These are phyloP conservation scores for Hesperophylax magnus DNA, from an alignment of 1,140 invertebrate genomes.

Conservation along the genomic window DNA sequence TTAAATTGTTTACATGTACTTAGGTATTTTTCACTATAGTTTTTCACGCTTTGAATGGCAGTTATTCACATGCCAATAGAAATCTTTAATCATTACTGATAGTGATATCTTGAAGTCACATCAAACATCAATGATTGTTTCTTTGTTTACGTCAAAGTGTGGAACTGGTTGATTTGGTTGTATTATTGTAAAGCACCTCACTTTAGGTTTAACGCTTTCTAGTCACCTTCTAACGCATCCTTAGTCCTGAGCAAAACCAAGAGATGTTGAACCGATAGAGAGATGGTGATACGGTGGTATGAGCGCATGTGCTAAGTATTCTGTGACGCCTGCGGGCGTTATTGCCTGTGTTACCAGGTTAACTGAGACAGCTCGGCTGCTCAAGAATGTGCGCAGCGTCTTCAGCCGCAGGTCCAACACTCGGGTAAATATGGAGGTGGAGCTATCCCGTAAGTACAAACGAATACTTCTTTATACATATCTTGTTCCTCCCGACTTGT, in stretches of 20 bases:
- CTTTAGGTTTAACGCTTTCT: constrained; percentile 36
- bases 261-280: constrained; percentile 4
- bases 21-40: too few species aligned
- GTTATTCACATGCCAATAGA: too few species aligned
- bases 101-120: too few species aligned
- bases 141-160: too few species aligned
- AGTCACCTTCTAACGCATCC: neutral
- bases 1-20: too few species aligned
- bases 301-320: constrained; percentile 53
- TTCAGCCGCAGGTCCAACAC: constrained; percentile 87
- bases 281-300: neutral
- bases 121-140: too few species aligned
- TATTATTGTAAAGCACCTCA: constrained; percentile 57
- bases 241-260: neutral
- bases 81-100: too few species aligned
- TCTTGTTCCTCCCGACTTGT: constrained; percentile 4
- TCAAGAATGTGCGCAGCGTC: constrained; percentile 93
- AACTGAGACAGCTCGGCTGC: constrained; percentile 94
- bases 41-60: too few species aligned
- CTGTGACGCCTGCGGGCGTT: constrained; percentile 58
- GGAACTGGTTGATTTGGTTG: constrained; percentile 36
- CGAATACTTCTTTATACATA: neutral
- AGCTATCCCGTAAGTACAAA: constrained; percentile 90
- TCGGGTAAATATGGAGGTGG: constrained; percentile 86
- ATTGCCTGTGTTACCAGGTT: constrained; percentile 78